Base-by-base conservation (phyloP, 2,113 vertebrate genomes). In the Gulo gulo region DNA sequence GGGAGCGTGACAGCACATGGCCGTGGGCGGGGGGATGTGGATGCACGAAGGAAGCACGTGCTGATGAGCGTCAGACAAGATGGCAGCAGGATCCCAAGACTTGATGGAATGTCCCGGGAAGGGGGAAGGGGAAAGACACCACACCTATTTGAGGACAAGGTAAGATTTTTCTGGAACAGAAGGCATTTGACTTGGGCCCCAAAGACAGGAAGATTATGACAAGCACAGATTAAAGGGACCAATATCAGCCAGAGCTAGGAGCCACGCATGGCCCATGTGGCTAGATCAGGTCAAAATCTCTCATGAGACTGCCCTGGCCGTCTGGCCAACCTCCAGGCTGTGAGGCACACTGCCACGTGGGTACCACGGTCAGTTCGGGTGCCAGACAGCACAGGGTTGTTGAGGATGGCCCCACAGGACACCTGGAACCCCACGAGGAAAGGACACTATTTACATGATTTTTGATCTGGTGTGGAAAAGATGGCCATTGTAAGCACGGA, bases 11-110 rank as follows among this genome's bases (percentile, higher is more conserved):
- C 42, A 78, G 73, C 14, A 6, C 14, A 14, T 31, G 61, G 26
- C 52, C 18, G 52, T 55, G 26, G 11, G 10, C 4, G 23, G 12
- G 50, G 20, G 10, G 34, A 31, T 55, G 63, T 26, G 21, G 50
- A n/a, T 0, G 0, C 6, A 10, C 1, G 24, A 26, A 69, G 23
- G 42, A 21, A 0, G 10, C n/a, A 4, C 1, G 0, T 1, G 23
- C 12, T 13, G 18, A 12, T 0, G 65, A 69, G 0, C 29, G 0
- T 23, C 23, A 23, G 36, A 24, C 23, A 63, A 78, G 67, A 39
- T 3, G 12, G 69, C 34, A 31, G 65, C 36, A 18, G 20, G 45
- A 39, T 14, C 5, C 74, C 36, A 6, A 69, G 50, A 0, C 34
- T 21, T 8, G 59, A 36, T 0, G 23, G 15, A 50, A 52, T 0